phyloP scores from a whole-genome alignment of 2,888 invertebrate genomes.

The Apantesis nais region DNA sequence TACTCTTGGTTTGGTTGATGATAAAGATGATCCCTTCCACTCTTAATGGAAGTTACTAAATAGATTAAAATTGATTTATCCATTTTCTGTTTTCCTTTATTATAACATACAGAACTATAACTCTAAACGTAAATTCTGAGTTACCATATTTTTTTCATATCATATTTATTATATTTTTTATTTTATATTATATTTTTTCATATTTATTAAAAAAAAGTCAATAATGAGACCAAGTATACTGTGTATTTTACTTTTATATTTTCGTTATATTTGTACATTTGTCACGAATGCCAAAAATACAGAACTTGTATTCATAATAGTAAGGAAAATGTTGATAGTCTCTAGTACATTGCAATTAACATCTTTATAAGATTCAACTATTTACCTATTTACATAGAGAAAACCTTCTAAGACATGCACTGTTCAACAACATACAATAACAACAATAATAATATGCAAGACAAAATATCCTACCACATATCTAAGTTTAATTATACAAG shows the following conservation, averaged over 20 bases:
- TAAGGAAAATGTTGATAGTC: slow-evolving; percentile 25
- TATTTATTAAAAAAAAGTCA: too few relatives aligned
- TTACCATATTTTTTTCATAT: too few relatives aligned
- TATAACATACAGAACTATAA: too few relatives aligned
- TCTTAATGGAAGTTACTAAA: not conserved
- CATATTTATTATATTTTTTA: too few relatives aligned
- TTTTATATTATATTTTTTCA: too few relatives aligned
- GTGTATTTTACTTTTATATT: slow-evolving; percentile 51
- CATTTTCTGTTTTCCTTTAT: too few relatives aligned
- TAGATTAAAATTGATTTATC: too few relatives aligned
- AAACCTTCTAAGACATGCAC: slow-evolving; percentile 72
- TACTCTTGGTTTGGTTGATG: too few relatives aligned
- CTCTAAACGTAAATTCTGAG: too few relatives aligned
- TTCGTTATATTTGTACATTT: slow-evolving; percentile 72
- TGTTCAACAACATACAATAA: slow-evolving; percentile 70
- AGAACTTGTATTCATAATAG: slow-evolving; percentile 56
- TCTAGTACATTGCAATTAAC: slow-evolving; percentile 37
- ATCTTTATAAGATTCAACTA: slow-evolving; percentile 56
- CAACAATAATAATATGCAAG: slow-evolving; percentile 67
- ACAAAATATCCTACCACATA: slow-evolving; percentile 58
- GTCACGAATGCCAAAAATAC: slow-evolving; percentile 63
- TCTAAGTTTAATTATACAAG: slow-evolving; percentile 59
- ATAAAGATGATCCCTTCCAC: too few relatives aligned
- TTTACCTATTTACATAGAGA: slow-evolving; percentile 65
- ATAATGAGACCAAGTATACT: slow-evolving; percentile 22